These are phyloP conservation scores for Nephrotoma appendiculata DNA, from an alignment of 2,888 invertebrate genomes.

Conservation along the genomic window DNA sequence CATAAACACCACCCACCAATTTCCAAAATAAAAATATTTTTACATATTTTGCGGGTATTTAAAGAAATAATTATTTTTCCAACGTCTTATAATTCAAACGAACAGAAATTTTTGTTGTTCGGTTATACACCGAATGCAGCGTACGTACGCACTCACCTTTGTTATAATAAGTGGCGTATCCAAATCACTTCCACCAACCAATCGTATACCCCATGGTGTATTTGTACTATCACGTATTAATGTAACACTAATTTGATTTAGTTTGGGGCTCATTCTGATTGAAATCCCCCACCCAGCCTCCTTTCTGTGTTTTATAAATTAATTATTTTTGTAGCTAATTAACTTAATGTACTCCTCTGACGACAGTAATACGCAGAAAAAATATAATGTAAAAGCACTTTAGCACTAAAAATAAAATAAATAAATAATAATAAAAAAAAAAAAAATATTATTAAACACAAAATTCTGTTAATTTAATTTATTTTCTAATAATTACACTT, in stretches of 20 bases:
- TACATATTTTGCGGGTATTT: not conserved
- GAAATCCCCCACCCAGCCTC: not conserved
- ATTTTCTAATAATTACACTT: not conserved
- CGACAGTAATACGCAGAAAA: not conserved
- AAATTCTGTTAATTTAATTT: not conserved
- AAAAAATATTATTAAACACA: not conserved
- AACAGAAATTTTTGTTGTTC: not conserved
- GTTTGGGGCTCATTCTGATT: slow-evolving; percentile 35
- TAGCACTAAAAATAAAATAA: not conserved
- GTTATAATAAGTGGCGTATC: slow-evolving; percentile 78
- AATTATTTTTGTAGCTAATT: not conserved
- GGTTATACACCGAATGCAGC: not conserved
- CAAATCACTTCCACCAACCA: slow-evolving; percentile 76
- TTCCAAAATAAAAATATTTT: not conserved
- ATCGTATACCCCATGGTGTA: slow-evolving; percentile 73
- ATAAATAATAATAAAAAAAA: not conserved
- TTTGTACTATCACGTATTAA: slow-evolving; percentile 54
- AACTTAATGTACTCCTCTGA: not conserved
- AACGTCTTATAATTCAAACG: not conserved
- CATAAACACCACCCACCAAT: not conserved
- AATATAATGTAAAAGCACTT: not conserved
- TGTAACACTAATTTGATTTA: slow-evolving; percentile 61
- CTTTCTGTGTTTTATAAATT: not conserved
- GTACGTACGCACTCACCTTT: slow-evolving; percentile 48
- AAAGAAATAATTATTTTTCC: not conserved